Evolutionary conservation across 2,797 vertebrate species (phyloP), one percentile per base, ranked within the genome.

Genomic region (Scyliorhinus canicula): DNA sequence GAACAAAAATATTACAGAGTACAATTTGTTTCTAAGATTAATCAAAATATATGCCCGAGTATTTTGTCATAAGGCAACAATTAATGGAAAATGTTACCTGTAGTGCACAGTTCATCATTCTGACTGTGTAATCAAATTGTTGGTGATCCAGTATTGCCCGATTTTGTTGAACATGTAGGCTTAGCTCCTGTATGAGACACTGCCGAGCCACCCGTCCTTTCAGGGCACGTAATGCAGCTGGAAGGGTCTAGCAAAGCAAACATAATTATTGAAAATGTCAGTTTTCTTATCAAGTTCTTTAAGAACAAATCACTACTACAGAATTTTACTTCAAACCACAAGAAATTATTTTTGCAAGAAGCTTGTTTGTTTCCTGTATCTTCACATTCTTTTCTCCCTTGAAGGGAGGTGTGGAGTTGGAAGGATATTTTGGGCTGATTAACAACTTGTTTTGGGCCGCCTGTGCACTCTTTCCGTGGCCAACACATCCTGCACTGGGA

Each of bases 81-180:
- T 47, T 67, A 95, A 31, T 44, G 44, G 85, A 77, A 14, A 31
- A n/a, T 95, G 96, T 95, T 95, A 99, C 99, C 99, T 99, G 99
- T 67, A 99, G 97, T 95, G 99, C 98, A 96, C 99, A 99, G 96
- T 99, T 99, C 98, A 99, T 99, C 99, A 99, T 99, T 93, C 99
- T 98, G 95, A 99, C 97, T 52, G 98, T 97, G 96, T 99, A 98
- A 97, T 99, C 99, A 93, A 99, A 99, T 97, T 99, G 99, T 67
- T 99, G 98, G 96, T 99, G 99, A 97, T 99, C 99, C 97, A 99
- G 96, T 95, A 99, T 98, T 67, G 98, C 98, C 0, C 99, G 98
- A 96, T 99, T 99, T 95, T 99, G 98, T 96, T 98, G 99, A 7
- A 99, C 99, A 0, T 99, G 99, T 44, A 98, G 98, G 95, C 98